Percentiles rank a stretch among this genome's conserved stretches.
Conservation (phyloP, 2,888 invertebrate genomes). For the Gnatocerus cornutus region DNA sequence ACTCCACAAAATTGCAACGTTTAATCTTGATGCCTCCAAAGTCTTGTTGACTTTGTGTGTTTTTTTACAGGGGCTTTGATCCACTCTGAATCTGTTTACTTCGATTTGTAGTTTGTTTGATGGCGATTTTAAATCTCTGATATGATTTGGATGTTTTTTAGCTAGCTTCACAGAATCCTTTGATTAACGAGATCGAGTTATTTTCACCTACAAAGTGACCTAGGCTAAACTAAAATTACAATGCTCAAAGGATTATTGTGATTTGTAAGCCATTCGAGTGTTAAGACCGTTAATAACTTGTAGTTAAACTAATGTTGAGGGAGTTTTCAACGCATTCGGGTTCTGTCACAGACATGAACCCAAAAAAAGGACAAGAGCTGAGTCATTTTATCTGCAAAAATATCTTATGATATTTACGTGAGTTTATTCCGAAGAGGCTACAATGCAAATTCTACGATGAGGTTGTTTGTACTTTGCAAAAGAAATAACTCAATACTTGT, state of each 20-base stretch:
- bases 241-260: slow-evolving; percentile 41
- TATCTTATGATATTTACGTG: too few relatives aligned
- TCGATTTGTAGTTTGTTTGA: not conserved
- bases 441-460: too few relatives aligned
- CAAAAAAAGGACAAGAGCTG: not conserved
- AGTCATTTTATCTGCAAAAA: too few relatives aligned
- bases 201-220: slow-evolving; percentile 36
- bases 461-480: too few relatives aligned
- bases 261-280: slow-evolving; percentile 40
- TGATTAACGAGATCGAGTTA: not conserved
- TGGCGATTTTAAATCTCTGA: not conserved
- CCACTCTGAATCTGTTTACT: slow-evolving; percentile 2
- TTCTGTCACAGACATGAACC: not conserved
- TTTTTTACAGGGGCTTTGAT: slow-evolving; percentile 7
- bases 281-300: slow-evolving; percentile 39
- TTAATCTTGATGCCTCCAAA: slow-evolving; percentile 18
- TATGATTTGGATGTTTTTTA: not conserved
- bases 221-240: slow-evolving; percentile 23
- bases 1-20: slow-evolving; percentile 1
- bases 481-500: too few relatives aligned
- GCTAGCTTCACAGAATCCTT: not conserved
- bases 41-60: slow-evolving; percentile 2
- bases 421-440: too few relatives aligned
- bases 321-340: slow-evolving; percentile 24
- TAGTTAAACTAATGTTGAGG: slow-evolving; percentile 33